Evolutionary conservation across 92 coral and sea anemone genomes (phyloP), one percentile per base, ranked within the genome.

Genomic region (Paramuricea clavata): DNA sequence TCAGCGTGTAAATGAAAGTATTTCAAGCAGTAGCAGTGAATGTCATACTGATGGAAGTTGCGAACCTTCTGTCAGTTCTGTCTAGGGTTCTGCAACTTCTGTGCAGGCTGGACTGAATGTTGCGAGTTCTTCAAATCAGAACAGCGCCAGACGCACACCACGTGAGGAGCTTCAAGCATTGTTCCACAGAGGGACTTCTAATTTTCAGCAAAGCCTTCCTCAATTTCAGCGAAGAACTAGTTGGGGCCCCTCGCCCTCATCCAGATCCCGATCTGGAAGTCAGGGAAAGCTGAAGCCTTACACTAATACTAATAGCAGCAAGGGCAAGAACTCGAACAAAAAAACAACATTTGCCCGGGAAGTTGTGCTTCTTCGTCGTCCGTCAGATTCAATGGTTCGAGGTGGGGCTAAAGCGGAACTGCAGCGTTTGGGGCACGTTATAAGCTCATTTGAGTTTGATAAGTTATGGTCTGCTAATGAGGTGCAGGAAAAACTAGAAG

Each of bases 391-490:
- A 42, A 56, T 71, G 33, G 77, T 79, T 44, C 81, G 83, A 73
- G 87, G 90, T 27, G 41, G 81, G 23, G 90, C 87, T 41, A 89
- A 86, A 59, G 90, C 92, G 5, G 90, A 85, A 32, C 57, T 89
- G 16, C 92, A 85, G 60, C 89, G 87, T 1, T 57, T 85, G 87
- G 92, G 90, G 23, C 89, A 89, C 78, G 92, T 78, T 59, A 67
- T 89, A 17, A 78, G 71, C 27, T 61, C 82, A 64, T 89, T 85
- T 60, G 60, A 52, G 42, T 89, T 89, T 30, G 80, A 41, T 69
- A 89, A 89, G 47, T 36, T 57, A 35, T 85, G 89, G 83, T 17
- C 81, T 36, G 90, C 90, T 9, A 34, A 69, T 23, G 89, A 61
- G 41, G 89, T 78, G 33, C 59, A 68, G 43, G 62, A 77, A 21